Base-by-base conservation (phyloP, 2,888 invertebrate species). In the Troilus luridus region DNA sequence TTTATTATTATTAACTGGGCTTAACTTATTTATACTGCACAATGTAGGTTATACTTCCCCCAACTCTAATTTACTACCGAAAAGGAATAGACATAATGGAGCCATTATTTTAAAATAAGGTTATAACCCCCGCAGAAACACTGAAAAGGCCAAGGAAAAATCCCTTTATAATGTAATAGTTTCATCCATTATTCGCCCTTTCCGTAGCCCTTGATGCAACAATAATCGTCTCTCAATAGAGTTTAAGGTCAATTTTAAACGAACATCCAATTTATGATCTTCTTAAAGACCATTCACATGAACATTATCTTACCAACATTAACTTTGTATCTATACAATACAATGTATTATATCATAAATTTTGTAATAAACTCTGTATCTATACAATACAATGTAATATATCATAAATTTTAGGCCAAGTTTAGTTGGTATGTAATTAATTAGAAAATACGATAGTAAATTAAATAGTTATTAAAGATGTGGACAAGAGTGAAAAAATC, bases 141-240 rank as follows among this genome's bases (percentile, higher is more conserved):
- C 67, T 67, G 24, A 67, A 67, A 67, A 67, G 67, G 67, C 24
- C 24, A 67, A 24, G n/a, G 67, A 67, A 67, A 67, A 67, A 67
- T 67, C 67, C 67, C 67, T 67, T 67, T 67, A 67, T 67, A 67
- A 67, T 67, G 67, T 27, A 67, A 67, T 67, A 67, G 67, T 67
- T 67, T 67, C 27, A 24, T 67, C 67, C 67, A 67, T 67, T 67
- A 67, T 24, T 67, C 67, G 67, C 67, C 67, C 67, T 67, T 67
- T 67, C 24, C 67, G 24, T 67, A 24, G 24, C 24, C 67, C 24
- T 67, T 67, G 67, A 67, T 67, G 67, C 67, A 67, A 67, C 67
- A 67, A 67, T 67, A 67, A 67, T 67, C 67, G 64, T 64, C n/a
- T 67, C 24, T 10, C n/a, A n/a, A 12, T 67, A 14, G 14, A 24